These are phyloP conservation scores for Cacoxenus indagator DNA, from an alignment of 2,888 invertebrate species.

Conservation along the genomic window DNA sequence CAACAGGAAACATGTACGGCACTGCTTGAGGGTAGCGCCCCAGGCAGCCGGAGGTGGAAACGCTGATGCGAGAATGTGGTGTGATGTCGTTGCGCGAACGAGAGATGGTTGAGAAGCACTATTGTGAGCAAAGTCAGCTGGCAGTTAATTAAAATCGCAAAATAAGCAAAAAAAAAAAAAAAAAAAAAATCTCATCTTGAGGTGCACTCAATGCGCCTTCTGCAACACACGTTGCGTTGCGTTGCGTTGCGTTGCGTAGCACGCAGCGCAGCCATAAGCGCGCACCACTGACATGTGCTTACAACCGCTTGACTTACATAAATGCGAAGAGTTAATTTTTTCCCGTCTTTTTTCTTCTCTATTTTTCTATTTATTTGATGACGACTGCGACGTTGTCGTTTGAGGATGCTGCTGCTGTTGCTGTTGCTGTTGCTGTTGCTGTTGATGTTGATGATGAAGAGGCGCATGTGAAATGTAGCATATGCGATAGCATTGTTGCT, in stretches of 20 bases:
- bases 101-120: constrained; percentile 28
- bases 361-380: neutral
- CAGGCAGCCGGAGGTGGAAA: neutral
- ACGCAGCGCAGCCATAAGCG: too few relatives aligned
- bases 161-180: neutral
- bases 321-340: neutral
- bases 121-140: constrained; percentile 35
- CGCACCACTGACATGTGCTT: neutral
- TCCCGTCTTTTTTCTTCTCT: too few relatives aligned
- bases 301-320: constrained; percentile 12
- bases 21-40: too few relatives aligned
- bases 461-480: too few relatives aligned
- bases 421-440: neutral
- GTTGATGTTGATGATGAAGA: neutral
- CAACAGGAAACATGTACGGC: too few relatives aligned
- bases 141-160: constrained; percentile 58
- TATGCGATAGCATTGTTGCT: too few relatives aligned
- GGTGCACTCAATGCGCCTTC: neutral
- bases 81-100: too few relatives aligned
- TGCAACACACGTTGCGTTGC: neutral
- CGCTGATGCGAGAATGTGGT: too few relatives aligned
- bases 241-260: neutral
- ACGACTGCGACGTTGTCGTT: neutral
- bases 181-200: constrained; percentile 1
- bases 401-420: neutral